Evolutionary conservation across 2,797 vertebrate genomes (phyloP), one percentile per base, ranked within the genome.

Genomic region (Hippocampus kuda): DNA sequence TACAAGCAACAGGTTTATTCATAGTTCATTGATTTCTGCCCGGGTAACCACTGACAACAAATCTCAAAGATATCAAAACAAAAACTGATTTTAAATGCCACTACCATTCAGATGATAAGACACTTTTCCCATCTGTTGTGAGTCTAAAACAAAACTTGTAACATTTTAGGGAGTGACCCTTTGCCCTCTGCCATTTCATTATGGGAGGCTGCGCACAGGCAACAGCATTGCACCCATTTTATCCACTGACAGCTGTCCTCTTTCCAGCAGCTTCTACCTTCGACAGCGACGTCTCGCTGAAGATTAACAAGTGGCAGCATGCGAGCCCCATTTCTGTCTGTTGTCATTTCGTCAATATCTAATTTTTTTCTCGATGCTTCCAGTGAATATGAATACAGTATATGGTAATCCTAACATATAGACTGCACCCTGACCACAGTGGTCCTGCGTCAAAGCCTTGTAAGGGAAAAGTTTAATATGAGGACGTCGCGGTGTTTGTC

Each of bases 221-320:
- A 81, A 80, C 84, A 84, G 81, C 87, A 73, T 77, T 87, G 89
- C 82, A 86, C 88, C 88, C 87, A 87, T 91, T 92, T 92, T 91
- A 91, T 90, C 91, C 87, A 89, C 80, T 70, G 87, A 89, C 92
- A 90, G 90, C 91, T 91, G 90, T 79, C 85, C 15, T 87, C 88
- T 89, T 91, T 91, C 89, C 80, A 90, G 85, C 83, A 90, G 86
- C 89, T 90, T 92, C 88, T 88, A 80, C 74, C 88, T 92, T 91
- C 87, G 89, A 90, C 89, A 87, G 85, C 86, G 74, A 85, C 77
- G 87, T 84, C 86, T 85, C 87, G 85, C 74, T 78, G 78, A 75
- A 80, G 82, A 83, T 77, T 76, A 83, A 78, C 88, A 85, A 78
- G 80, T 90, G 86, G 84, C 79, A 75, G 81, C 74, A 70, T 64